These are phyloP conservation scores for Gobionotothen gibberifrons DNA, from an alignment of 2,797 vertebrate species.

Conservation along the genomic window DNA sequence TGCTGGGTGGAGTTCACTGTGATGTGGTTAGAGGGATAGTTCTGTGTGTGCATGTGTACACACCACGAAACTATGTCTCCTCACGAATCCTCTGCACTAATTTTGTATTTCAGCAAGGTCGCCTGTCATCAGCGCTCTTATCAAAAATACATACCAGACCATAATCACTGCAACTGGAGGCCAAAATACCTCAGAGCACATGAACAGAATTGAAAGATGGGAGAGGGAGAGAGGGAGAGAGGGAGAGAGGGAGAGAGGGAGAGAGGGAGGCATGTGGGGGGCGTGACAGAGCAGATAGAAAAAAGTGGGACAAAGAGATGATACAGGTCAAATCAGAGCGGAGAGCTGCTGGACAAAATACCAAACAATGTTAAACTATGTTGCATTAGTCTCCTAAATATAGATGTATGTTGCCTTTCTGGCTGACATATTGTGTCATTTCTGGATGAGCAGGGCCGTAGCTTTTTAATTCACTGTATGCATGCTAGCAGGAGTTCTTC, in stretches of 20 bases:
- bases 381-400: not conserved
- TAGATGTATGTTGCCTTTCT: not conserved
- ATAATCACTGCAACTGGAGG: conserved; percentile 75
- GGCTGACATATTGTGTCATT: not conserved
- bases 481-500: conserved; percentile 21
- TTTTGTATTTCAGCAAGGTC: conserved; percentile 79
- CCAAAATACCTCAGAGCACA: conserved; percentile 80
- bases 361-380: conserved; percentile 15
- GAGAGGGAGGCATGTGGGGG: conserved; percentile 16
- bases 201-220: conserved; percentile 73
- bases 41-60: conserved; percentile 27
- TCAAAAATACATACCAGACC: conserved; percentile 77
- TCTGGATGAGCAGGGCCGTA: not conserved
- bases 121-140: conserved; percentile 74
- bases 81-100: conserved; percentile 67
- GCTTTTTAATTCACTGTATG: not conserved
- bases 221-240: conserved; percentile 10
- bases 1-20: conserved; percentile 36
- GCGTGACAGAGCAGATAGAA: conserved; percentile 28
- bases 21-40: conserved; percentile 48
- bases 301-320: conserved; percentile 54
- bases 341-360: conserved; percentile 27
- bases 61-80: conserved; percentile 57
- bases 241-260: conserved; percentile 13
- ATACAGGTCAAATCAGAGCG: conserved; percentile 29